phyloP scores from a whole-genome alignment of 2,113 vertebrate genomes.

The Alouatta palliata region DNA sequence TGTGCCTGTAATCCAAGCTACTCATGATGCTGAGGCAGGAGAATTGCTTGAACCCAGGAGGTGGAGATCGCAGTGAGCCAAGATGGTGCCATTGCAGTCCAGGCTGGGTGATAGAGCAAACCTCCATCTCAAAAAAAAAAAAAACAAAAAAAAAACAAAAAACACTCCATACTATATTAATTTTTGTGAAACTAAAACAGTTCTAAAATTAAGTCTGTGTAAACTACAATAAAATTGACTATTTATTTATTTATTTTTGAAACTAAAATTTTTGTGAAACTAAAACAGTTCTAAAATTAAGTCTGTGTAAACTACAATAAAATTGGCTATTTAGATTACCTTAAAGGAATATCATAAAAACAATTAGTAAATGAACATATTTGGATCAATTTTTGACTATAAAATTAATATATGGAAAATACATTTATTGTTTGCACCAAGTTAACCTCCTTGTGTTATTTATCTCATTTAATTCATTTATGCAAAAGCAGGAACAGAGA shows the following conservation, averaged over 20 bases:
- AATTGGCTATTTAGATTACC: not conserved
- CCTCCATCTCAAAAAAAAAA: too few species aligned
- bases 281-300: not conserved
- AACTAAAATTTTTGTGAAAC: not conserved
- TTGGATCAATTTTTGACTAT: not conserved
- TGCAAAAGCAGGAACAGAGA: not conserved
- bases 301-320: not conserved
- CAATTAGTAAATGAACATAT: not conserved
- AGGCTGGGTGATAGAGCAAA: too few species aligned
- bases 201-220: not conserved
- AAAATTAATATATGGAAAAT: not conserved
- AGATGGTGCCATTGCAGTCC: too few species aligned
- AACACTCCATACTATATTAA: fast-evolving
- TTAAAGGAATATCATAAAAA: not conserved
- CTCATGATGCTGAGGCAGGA: too few species aligned
- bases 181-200: not conserved
- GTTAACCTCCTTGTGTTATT: not conserved
- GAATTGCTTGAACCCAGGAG: too few species aligned
- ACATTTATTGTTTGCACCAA: not conserved
- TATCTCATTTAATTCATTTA: not conserved
- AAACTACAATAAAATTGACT: not conserved
- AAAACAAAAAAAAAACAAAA: too few species aligned
- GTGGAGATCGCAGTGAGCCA: too few species aligned
- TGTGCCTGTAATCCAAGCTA: too few species aligned
- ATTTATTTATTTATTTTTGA: too few species aligned